Conservation (phyloP, 2,888 invertebrate genomes). For the Synergus itoensis region DNA sequence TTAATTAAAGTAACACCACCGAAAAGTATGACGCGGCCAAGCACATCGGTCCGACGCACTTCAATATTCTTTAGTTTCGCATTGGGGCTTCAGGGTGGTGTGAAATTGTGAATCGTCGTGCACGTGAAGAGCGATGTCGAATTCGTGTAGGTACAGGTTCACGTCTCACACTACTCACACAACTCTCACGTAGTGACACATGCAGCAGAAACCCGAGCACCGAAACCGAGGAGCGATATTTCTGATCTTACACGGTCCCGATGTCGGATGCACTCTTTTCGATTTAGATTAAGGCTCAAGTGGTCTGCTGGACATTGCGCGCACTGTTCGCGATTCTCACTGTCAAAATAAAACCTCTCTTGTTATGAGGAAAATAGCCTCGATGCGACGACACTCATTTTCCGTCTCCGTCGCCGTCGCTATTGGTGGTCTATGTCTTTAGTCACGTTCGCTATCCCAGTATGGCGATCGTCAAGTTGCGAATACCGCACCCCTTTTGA, state of each 20-base stretch:
- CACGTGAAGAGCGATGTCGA: constrained; percentile 19
- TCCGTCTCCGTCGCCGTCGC: not conserved
- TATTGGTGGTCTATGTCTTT: constrained; percentile 57
- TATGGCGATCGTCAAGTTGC: constrained; percentile 63
- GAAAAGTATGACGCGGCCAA: constrained; percentile 61
- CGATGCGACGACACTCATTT: constrained; percentile 61
- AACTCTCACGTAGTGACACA: constrained; percentile 52
- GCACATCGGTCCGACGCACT: constrained; percentile 60
- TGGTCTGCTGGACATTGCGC: constrained; percentile 64
- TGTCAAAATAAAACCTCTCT: constrained; percentile 70
- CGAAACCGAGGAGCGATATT: constrained; percentile 60
- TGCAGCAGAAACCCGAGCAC: constrained; percentile 47
- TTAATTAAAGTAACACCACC: constrained; percentile 62
- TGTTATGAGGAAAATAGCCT: constrained; percentile 67
- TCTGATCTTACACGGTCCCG: constrained; percentile 69
- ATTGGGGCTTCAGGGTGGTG: constrained; percentile 21
- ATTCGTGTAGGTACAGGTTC: not conserved
- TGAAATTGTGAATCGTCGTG: constrained; percentile 40
- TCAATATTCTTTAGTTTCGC: constrained; percentile 45
- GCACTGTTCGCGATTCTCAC: constrained; percentile 59
- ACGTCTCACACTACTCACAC: constrained; percentile 26
- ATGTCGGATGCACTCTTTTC: constrained; percentile 60
- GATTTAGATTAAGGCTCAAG: constrained; percentile 63
- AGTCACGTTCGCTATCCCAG: constrained; percentile 70
- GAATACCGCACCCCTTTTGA: constrained; percentile 64